phyloP scores from a whole-genome alignment of 23 tunicate genomes.

The Oikopleura vanhoeffeni region DNA sequence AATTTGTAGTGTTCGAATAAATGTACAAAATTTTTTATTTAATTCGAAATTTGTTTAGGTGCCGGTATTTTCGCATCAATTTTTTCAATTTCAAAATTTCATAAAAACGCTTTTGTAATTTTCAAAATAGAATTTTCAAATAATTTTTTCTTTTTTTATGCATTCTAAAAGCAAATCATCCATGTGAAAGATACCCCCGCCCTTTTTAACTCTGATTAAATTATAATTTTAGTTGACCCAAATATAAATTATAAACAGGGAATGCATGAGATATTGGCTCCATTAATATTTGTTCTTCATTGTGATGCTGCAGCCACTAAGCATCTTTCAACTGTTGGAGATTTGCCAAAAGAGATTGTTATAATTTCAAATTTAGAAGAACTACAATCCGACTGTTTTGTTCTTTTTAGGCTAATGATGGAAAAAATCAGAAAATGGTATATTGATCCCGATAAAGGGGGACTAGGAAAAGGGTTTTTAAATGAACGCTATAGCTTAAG shows the following conservation, averaged over 20 bases:
- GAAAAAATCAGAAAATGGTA: not conserved
- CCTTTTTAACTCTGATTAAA: too few species aligned
- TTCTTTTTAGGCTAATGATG: not conserved
- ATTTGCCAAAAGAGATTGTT: constrained; percentile 21
- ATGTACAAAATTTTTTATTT: not conserved
- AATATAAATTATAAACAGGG: constrained; percentile 61
- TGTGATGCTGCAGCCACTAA: constrained; percentile 74
- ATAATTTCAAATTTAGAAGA: not conserved
- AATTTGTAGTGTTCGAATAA: too few species aligned
- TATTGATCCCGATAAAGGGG: not conserved
- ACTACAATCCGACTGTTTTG: not conserved
- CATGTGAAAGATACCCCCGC: too few species aligned
- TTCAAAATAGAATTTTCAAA: too few species aligned
- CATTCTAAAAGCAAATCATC: too few species aligned
- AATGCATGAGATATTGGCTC: constrained; percentile 90
- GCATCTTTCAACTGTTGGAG: constrained; percentile 40
- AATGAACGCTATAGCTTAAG: not conserved
- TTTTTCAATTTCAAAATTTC: too few species aligned
- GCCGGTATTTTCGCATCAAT: too few species aligned
- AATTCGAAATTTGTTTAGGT: too few species aligned
- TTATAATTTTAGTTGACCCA: constrained; percentile 33
- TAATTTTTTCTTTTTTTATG: too few species aligned
- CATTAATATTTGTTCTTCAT: constrained; percentile 58
- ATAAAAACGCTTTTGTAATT: too few species aligned
- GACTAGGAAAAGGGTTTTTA: not conserved